phyloP scores from a whole-genome alignment of 37 sponge, comb jelly and placozoan species.

The Chondrilla cf. caribensis region DNA sequence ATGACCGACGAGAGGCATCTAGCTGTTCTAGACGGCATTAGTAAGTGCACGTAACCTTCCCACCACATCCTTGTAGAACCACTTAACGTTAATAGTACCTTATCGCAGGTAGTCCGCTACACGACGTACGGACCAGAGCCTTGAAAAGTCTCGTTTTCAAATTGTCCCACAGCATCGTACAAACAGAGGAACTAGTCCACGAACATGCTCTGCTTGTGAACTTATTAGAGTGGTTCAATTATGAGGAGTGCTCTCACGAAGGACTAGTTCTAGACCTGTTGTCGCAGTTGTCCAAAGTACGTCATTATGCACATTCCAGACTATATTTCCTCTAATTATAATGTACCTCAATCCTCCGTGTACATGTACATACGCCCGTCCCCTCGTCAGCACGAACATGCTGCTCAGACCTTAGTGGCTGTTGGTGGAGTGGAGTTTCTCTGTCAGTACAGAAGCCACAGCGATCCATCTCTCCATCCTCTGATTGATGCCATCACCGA shows the following conservation, averaged over 20 bases:
- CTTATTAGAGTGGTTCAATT: conserved; percentile 83
- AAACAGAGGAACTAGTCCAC: conserved; percentile 31
- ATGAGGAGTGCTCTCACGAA: conserved; percentile 50
- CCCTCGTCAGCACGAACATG: conserved; percentile 53
- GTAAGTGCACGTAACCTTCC: no score
- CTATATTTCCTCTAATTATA: neutral
- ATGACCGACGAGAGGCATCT: no score
- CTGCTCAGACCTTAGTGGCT: conserved; percentile 34
- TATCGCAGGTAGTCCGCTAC: conserved; percentile 55
- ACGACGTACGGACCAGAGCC: conserved; percentile 52
- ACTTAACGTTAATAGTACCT: no score
- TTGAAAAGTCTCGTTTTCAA: conserved; percentile 60
- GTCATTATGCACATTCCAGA: neutral
- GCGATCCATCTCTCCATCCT: conserved; percentile 52
- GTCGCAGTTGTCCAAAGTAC: conserved; percentile 38
- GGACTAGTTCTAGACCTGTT: conserved; percentile 42
- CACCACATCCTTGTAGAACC: no score
- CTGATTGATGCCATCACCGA: conserved; percentile 58
- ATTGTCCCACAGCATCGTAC: conserved; percentile 37
- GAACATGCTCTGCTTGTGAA: conserved; percentile 46
- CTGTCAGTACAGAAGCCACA: conserved; percentile 60
- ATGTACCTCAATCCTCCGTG: neutral
- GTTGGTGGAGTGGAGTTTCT: conserved; percentile 79
- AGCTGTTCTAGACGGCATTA: neutral
- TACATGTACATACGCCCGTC: neutral